These are phyloP conservation scores for Phataginus tetradactyla DNA, from an alignment of 2,797 vertebrate species.

Conservation along the genomic window DNA sequence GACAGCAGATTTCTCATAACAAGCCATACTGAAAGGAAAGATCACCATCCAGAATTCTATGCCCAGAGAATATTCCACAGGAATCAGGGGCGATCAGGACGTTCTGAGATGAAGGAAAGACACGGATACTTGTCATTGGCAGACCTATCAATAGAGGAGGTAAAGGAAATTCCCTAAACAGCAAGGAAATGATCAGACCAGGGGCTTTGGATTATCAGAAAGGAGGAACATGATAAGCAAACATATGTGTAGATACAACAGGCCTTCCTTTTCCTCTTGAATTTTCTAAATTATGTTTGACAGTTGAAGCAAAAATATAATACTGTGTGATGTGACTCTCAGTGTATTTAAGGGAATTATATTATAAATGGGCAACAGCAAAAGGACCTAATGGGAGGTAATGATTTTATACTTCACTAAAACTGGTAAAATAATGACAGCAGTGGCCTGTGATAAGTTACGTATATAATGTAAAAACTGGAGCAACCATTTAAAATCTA, in stretches of 20 bases:
- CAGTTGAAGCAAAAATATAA: neutral
- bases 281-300: neutral
- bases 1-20: neutral
- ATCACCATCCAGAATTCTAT: neutral
- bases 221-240: neutral
- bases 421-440: neutral
- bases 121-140: rapidly evolving
- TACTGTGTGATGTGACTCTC: neutral
- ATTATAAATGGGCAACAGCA: neutral
- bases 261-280: neutral
- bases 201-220: too few relatives aligned
- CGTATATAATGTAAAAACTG: rapidly evolving
- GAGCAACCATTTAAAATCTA: too few relatives aligned
- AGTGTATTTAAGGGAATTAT: neutral
- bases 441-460: neutral
- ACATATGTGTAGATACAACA: neutral
- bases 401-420: neutral
- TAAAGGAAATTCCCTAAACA: neutral
- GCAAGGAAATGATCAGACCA: neutral
- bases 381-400: too few relatives aligned
- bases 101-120: neutral
- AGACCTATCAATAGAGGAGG: neutral
- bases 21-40: rapidly evolving
- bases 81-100: neutral
- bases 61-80: neutral